Evolutionary conservation across 1,140 invertebrate genomes (phyloP).

Genomic region (Aphis gossypii): DNA sequence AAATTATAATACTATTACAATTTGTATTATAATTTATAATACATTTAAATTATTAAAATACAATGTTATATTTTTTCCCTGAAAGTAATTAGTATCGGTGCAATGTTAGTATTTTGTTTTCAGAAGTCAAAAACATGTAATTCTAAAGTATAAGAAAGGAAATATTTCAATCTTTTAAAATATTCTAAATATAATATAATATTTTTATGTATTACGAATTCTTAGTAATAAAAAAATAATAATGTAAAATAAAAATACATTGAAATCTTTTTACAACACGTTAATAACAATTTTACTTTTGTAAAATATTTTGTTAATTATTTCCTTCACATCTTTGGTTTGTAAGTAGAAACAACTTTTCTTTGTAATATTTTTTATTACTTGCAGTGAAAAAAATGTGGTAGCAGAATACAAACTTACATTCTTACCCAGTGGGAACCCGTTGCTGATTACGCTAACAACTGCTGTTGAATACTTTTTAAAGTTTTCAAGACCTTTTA

Average conservation of each 20-base stretch:
- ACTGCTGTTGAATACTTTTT: background rate
- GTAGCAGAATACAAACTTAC: background rate
- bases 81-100: background rate
- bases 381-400: background rate
- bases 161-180: background rate
- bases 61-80: background rate
- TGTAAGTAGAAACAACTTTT: conserved; percentile 6
- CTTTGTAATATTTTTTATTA: conserved; percentile 15
- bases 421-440: background rate
- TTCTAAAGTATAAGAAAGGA: background rate
- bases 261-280: background rate
- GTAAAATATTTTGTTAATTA: background rate
- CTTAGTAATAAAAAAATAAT: background rate
- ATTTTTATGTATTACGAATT: background rate
- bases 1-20: background rate
- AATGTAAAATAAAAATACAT: background rate
- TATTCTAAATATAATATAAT: background rate
- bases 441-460: background rate
- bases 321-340: conserved; percentile 16
- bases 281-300: conserved; percentile 12
- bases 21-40: background rate
- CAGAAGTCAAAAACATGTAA: background rate
- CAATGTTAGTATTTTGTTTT: background rate
- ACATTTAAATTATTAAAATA: background rate
- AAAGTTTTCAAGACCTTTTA: conserved; percentile 22